phyloP scores from a whole-genome alignment of 1,140 invertebrate genomes.

The Penaeus indicus region DNA sequence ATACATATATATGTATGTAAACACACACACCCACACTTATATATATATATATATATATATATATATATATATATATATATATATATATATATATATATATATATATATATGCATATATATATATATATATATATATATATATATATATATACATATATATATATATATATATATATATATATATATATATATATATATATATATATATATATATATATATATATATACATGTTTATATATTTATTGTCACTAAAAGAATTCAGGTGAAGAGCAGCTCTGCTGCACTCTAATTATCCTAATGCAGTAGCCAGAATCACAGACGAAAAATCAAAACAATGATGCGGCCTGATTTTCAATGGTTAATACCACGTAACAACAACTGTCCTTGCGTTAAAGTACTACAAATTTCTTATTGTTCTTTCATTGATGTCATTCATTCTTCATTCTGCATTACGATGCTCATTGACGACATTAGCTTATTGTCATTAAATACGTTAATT shows the following conservation, averaged over 20 bases:
- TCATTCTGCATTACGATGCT: too few species aligned
- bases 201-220: conserved; percentile 26
- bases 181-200: conserved; percentile 26
- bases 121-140: not conserved
- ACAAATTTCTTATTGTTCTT: too few species aligned
- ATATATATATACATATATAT: conserved; percentile 13
- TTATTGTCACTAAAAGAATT: not conserved
- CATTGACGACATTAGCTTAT: too few species aligned
- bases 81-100: conserved; percentile 11
- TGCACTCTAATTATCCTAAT: too few species aligned
- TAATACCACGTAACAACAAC: too few species aligned
- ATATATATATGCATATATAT: not conserved
- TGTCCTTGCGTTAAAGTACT: too few species aligned
- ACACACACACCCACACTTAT: too few species aligned
- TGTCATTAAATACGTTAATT: too few species aligned
- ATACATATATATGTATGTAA: too few species aligned
- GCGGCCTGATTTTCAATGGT: not conserved
- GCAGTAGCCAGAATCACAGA: too few species aligned
- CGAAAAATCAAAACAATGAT: not conserved
- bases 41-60: conserved; percentile 22
- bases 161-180: not conserved
- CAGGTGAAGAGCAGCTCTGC: too few species aligned
- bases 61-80: conserved; percentile 26
- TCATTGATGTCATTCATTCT: too few species aligned
- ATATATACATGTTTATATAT: not conserved